Conservation (phyloP, 2,113 vertebrate species). For the Myanophis thanlyinensis region DNA sequence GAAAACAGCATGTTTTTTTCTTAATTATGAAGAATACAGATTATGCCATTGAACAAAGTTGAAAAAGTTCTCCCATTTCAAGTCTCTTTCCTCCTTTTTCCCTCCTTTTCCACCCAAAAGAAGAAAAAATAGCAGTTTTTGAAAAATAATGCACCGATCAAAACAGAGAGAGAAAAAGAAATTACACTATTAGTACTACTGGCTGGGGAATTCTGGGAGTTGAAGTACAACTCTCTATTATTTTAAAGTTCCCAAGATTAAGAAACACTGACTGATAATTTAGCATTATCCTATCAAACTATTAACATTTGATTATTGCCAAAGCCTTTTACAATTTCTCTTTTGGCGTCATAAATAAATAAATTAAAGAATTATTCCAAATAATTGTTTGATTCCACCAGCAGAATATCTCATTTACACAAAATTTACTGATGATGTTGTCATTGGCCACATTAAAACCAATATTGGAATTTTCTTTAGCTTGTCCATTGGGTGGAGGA, state of each 20-base stretch:
- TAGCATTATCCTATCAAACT: neutral
- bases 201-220: neutral
- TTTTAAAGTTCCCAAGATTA: neutral
- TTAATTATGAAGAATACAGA: neutral
- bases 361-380: neutral
- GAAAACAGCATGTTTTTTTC: neutral
- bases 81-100: constrained; percentile 42
- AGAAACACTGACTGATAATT: neutral
- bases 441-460: neutral
- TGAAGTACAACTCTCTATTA: neutral
- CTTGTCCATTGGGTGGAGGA: neutral
- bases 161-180: neutral
- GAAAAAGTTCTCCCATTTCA: constrained; percentile 35
- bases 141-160: constrained; percentile 5
- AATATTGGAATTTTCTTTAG: neutral
- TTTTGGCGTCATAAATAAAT: neutral
- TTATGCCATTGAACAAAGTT: constrained; percentile 24
- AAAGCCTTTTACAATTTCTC: neutral
- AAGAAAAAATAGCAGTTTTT: constrained; percentile 37
- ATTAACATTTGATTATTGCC: neutral
- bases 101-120: constrained; percentile 40
- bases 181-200: neutral
- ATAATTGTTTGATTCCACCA: neutral
- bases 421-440: neutral
- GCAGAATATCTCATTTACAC: neutral